These are phyloP conservation scores for Manacus vitellinus DNA, from an alignment of 2,113 vertebrate genomes.

Conservation along the genomic window DNA sequence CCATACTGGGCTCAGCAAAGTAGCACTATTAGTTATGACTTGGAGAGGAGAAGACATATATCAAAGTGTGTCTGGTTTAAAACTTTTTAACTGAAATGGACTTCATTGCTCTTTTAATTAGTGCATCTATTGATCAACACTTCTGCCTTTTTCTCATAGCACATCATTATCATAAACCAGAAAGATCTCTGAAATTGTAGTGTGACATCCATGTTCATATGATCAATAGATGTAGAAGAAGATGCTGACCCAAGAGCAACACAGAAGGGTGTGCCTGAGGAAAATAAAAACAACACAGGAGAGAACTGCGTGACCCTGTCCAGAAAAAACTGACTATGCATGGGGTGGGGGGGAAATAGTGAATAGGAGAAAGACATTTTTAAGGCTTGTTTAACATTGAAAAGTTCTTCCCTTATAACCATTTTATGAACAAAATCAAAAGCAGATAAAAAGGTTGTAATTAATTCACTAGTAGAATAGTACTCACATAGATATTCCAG, in stretches of 20 bases:
- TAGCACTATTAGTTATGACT: neutral
- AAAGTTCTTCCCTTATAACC: neutral
- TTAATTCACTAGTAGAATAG: neutral
- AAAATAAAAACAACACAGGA: neutral
- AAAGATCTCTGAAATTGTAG: neutral
- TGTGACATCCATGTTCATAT: neutral
- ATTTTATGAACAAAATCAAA: neutral
- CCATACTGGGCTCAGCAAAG: neutral
- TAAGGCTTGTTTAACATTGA: neutral
- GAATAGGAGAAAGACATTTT: neutral
- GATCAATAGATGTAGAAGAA: neutral
- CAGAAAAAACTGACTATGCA: neutral
- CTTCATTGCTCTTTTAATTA: neutral
- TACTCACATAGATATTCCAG: neutral
- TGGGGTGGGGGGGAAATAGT: fast-evolving
- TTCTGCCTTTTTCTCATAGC: neutral
- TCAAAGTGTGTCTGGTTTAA: neutral
- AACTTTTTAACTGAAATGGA: neutral
- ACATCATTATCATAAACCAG: neutral
- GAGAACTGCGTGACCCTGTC: neutral
- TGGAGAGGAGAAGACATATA: neutral
- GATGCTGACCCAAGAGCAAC: neutral
- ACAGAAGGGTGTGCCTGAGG: neutral
- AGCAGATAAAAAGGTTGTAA: neutral
- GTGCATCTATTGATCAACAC: neutral